These are phyloP conservation scores for Oncorhynchus nerka DNA, from an alignment of 2,113 vertebrate genomes.

Conservation along the genomic window DNA sequence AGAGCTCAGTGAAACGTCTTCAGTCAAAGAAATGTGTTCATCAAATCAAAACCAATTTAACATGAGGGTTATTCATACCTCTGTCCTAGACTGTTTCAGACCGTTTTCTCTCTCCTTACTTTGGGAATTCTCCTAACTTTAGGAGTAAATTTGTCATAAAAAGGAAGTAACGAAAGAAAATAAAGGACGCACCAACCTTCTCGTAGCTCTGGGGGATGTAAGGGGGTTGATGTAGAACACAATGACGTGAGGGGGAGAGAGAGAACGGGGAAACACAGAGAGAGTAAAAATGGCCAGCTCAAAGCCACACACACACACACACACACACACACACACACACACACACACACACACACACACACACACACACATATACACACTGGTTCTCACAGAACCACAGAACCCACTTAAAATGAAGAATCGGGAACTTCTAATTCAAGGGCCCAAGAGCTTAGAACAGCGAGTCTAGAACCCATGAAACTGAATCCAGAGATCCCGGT, in stretches of 20 bases:
- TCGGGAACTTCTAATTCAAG: neutral
- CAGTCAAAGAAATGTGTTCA: neutral
- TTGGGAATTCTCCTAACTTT: slow-evolving; percentile 36
- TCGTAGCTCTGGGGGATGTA: slow-evolving; percentile 99
- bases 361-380: neutral
- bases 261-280: slow-evolving; percentile 99
- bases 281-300: slow-evolving; percentile 99
- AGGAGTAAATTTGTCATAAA: slow-evolving; percentile 53
- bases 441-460: slow-evolving; percentile 31
- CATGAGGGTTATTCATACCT: neutral
- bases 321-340: slow-evolving; percentile 2
- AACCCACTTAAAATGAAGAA: slow-evolving; percentile 45
- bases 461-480: slow-evolving; percentile 26
- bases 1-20: slow-evolving; percentile 39
- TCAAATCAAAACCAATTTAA: neutral
- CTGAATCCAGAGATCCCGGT: slow-evolving; percentile 10
- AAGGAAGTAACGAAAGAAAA: slow-evolving; percentile 84
- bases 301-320: slow-evolving; percentile 58
- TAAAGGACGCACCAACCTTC: slow-evolving; percentile 99
- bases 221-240: slow-evolving; percentile 99
- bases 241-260: slow-evolving; percentile 98
- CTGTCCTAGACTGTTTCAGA: neutral
- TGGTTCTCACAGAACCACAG: neutral
- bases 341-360: neutral
- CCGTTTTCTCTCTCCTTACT: neutral